phyloP scores from a whole-genome alignment of 2,797 vertebrate species.

The Catostomus latipinnis region DNA sequence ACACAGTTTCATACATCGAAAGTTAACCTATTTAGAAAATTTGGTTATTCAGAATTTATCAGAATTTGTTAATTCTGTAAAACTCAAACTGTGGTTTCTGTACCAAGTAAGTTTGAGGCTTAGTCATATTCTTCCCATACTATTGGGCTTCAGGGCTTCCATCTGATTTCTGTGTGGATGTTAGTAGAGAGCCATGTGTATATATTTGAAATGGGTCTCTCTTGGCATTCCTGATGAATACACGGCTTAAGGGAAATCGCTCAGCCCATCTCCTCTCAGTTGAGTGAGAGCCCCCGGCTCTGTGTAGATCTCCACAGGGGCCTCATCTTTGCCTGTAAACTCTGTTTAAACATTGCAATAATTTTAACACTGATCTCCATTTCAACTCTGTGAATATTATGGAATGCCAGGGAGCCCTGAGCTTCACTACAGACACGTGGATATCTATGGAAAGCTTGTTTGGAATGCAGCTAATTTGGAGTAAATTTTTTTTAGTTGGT shows the following conservation, averaged over 20 bases:
- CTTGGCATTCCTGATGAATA: constrained; percentile 25
- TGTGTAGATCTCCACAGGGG: constrained; percentile 15
- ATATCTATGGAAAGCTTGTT: not conserved
- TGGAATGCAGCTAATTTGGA: constrained; percentile 6
- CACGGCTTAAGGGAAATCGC: constrained; percentile 27
- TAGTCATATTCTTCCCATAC: not conserved
- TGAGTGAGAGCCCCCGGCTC: constrained; percentile 25
- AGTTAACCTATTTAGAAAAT: no score
- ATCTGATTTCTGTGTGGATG: not conserved
- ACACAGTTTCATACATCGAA: no score
- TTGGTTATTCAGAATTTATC: no score
- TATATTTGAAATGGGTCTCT: constrained; percentile 27
- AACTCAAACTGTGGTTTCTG: not conserved
- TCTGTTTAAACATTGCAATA: constrained; percentile 48
- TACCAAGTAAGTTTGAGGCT: not conserved
- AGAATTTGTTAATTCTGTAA: no score
- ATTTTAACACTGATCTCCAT: constrained; percentile 40
- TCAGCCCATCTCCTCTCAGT: constrained; percentile 16
- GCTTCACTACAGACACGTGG: constrained; percentile 22
- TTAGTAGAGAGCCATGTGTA: not conserved
- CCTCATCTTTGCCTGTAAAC: constrained; percentile 38
- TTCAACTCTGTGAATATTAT: constrained; percentile 29
- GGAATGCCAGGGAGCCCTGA: not conserved
- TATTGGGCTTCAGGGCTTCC: constrained; percentile 5
- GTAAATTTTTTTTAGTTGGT: not conserved